A percentile compares a stretch with the other conserved stretches of the same genome.
phyloP scores from a whole-genome alignment of 1,140 invertebrate species.

The Drosophila gunungcola region DNA sequence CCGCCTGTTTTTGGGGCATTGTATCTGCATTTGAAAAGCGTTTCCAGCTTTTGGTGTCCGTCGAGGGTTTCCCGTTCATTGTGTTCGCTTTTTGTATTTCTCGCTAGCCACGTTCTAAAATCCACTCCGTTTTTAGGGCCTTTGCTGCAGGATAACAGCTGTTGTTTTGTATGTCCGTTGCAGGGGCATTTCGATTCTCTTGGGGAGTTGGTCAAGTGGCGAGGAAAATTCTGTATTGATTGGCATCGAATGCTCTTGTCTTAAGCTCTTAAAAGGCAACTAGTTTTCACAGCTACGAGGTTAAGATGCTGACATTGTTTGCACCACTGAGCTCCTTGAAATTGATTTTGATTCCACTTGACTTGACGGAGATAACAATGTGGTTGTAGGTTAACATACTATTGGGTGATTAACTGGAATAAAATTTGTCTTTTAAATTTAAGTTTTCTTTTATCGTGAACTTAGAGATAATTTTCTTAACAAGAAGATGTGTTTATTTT shows the following conservation, averaged over 20 bases:
- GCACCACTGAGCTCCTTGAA: neutral
- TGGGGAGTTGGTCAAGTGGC: constrained; percentile 11
- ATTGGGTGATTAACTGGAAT: neutral
- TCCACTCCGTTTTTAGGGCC: constrained; percentile 5
- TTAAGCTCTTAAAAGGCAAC: neutral
- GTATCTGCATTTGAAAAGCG: constrained; percentile 29
- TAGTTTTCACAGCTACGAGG: neutral
- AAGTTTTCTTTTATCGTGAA: neutral
- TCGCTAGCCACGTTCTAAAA: constrained; percentile 8
- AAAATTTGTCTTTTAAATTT: neutral
- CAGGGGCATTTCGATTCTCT: neutral
- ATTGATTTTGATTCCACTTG: neutral
- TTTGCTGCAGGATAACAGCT: constrained; percentile 22
- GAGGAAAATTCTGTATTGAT: neutral
- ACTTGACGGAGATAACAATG: neutral
- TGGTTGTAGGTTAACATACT: neutral
- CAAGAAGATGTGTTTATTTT: too few species aligned
- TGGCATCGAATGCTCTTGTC: neutral
- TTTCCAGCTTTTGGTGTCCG: constrained; percentile 10
- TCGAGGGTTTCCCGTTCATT: constrained; percentile 20
- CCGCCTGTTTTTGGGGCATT: constrained; percentile 13
- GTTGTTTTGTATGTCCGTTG: constrained; percentile 5
- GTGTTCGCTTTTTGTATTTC: constrained; percentile 14
- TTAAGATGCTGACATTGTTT: neutral
- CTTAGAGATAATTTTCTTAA: too few species aligned